Conservation (phyloP, 2,113 vertebrate genomes). For the Lepus timidus region DNA sequence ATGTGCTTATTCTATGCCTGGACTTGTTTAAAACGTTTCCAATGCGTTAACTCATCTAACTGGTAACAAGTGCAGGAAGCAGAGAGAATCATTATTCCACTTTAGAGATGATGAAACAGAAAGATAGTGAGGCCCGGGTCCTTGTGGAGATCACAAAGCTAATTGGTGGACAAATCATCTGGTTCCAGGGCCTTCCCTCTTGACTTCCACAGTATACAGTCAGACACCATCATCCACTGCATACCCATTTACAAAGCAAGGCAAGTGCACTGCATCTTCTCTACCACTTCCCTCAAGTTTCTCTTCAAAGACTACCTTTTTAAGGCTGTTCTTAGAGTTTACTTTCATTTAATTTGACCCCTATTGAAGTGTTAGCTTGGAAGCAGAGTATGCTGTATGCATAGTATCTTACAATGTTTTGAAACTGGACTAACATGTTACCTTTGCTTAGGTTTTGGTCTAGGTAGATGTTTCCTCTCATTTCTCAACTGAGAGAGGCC, state of each 20-base stretch:
- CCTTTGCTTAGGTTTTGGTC: background rate
- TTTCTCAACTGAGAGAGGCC: background rate
- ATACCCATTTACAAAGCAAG: background rate
- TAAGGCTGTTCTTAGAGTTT: background rate
- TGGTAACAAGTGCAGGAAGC: background rate
- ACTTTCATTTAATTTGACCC: background rate
- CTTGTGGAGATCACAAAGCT: background rate
- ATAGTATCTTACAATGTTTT: background rate
- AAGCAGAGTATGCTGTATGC: background rate
- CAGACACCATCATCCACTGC: accelerated
- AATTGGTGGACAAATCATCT: background rate
- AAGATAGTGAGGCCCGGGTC: background rate
- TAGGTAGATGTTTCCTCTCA: background rate
- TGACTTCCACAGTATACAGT: background rate
- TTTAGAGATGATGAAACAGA: background rate
- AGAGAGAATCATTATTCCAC: background rate
- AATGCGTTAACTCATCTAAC: background rate
- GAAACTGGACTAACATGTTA: background rate
- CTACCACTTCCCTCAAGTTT: too few species aligned
- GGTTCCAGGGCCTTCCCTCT: background rate
- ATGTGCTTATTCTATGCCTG: background rate
- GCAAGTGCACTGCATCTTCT: background rate
- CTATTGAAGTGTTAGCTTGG: background rate
- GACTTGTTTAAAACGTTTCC: background rate
- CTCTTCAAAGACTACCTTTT: background rate